Percentiles rank a stretch among this genome's conserved stretches.
These are phyloP conservation scores for Procambarus clarkii DNA, from an alignment of 1,140 invertebrate species.

Conservation along the genomic window DNA sequence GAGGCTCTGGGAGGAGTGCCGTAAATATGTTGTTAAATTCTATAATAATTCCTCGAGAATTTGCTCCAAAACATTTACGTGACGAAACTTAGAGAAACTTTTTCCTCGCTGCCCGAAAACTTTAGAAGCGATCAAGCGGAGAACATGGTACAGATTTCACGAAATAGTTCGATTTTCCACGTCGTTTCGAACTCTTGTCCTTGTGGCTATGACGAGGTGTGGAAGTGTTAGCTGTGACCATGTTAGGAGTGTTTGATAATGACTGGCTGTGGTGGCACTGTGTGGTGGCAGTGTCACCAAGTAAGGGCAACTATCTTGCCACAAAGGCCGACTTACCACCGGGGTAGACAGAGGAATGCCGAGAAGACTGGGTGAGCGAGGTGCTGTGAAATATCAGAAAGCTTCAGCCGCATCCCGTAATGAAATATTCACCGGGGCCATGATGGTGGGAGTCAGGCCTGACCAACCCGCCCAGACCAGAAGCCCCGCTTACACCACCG, in stretches of 20 bases:
- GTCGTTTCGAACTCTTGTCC: neutral
- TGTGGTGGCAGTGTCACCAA: too few species aligned
- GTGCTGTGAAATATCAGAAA: constrained; percentile 24
- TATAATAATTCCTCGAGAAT: neutral
- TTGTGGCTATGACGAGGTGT: too few species aligned
- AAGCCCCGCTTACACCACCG: neutral
- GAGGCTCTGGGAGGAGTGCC: neutral
- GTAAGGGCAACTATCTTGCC: too few species aligned
- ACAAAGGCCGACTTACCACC: too few species aligned
- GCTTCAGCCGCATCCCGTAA: constrained; percentile 46
- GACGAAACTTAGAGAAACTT: constrained; percentile 31
- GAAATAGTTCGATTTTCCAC: constrained; percentile 30
- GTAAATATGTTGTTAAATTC: neutral
- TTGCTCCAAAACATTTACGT: neutral
- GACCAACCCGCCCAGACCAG: neutral
- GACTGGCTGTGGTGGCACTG: too few species aligned
- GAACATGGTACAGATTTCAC: constrained; percentile 42
- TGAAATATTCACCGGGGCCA: constrained; percentile 50
- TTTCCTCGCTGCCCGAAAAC: constrained; percentile 21
- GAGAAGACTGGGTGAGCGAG: neutral
- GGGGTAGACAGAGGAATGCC: neutral
- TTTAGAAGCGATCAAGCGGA: constrained; percentile 44
- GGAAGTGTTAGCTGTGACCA: too few species aligned
- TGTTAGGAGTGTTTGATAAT: too few species aligned
- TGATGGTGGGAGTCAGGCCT: constrained; percentile 33